A percentile compares a stretch with the other conserved stretches of the same genome.
These are phyloP conservation scores for Brachyhypopomus occidentalis DNA, from an alignment of 2,113 vertebrate species.

Conservation along the genomic window DNA sequence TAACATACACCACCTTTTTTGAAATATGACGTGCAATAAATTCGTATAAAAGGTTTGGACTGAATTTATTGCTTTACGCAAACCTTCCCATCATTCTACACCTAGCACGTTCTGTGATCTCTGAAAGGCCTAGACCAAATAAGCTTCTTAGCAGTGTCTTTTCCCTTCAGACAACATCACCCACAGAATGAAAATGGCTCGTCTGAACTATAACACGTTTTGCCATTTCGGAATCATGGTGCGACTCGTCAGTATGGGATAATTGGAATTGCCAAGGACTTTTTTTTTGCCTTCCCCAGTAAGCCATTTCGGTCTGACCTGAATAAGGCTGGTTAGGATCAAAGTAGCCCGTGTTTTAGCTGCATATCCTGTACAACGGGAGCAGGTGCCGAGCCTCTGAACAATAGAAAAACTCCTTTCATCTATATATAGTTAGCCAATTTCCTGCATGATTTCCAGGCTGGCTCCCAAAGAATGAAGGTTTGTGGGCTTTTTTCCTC, in stretches of 20 bases:
- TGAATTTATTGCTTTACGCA: background rate
- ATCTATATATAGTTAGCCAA: constrained; percentile 60
- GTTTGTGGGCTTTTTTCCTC: constrained; percentile 33
- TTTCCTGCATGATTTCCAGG: constrained; percentile 48
- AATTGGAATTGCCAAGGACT: constrained; percentile 30
- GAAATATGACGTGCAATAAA: no score
- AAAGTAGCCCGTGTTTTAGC: constrained; percentile 48
- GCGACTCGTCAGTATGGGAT: constrained; percentile 9
- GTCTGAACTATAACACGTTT: constrained; percentile 11
- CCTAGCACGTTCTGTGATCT: constrained; percentile 1
- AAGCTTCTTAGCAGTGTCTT: constrained; percentile 20
- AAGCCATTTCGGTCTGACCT: constrained; percentile 43
- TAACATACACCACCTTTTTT: no score
- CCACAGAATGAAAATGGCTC: background rate
- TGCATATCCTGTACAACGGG: constrained; percentile 45
- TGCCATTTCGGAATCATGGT: constrained; percentile 25
- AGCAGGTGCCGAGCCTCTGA: constrained; percentile 24
- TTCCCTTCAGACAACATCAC: constrained; percentile 7
- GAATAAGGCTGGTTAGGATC: constrained; percentile 48
- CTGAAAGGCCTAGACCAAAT: background rate
- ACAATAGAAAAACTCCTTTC: constrained; percentile 44
- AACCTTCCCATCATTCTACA: background rate
- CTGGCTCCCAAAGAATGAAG: constrained; percentile 29
- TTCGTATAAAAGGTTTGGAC: background rate
- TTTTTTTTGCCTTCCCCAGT: constrained; percentile 40